Evolutionary conservation across 1,140 invertebrate species (phyloP).

Genomic region (Phymorhynchus buccinoides): DNA sequence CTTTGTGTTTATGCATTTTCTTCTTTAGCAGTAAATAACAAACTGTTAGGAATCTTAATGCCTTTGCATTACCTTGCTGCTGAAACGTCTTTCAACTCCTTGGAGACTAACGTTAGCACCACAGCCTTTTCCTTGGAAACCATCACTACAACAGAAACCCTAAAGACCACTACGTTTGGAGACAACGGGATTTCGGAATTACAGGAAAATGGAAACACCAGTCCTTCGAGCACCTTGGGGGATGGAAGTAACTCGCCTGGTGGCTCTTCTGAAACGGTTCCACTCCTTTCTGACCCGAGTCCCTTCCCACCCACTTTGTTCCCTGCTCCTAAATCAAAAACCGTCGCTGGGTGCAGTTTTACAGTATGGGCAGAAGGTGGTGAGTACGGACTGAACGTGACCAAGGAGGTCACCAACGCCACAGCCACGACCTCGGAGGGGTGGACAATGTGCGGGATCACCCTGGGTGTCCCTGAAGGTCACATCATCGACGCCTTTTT

Average conservation of each 20-base stretch:
- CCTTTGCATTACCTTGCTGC: too few species aligned
- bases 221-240: not conserved
- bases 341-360: not conserved
- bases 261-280: not conserved
- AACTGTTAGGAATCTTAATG: too few species aligned
- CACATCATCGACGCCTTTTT: not conserved
- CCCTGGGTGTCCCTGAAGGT: not conserved
- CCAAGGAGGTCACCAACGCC: not conserved
- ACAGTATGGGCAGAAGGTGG: not conserved
- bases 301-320: not conserved
- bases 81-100: too few species aligned
- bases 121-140: too few species aligned
- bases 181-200: not conserved
- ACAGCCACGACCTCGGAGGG: not conserved
- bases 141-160: too few species aligned
- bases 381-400: not conserved
- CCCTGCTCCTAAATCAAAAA: not conserved
- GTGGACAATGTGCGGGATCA: not conserved
- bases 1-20: too few species aligned
- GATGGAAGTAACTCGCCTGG: not conserved
- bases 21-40: too few species aligned
- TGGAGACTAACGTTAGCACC: too few species aligned
- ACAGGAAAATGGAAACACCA: too few species aligned
- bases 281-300: not conserved
- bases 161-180: too few species aligned